A percentile compares a stretch with the other conserved stretches of the same genome.
Conservation (phyloP, 2,888 invertebrate genomes). For the Phalera bucephala region DNA sequence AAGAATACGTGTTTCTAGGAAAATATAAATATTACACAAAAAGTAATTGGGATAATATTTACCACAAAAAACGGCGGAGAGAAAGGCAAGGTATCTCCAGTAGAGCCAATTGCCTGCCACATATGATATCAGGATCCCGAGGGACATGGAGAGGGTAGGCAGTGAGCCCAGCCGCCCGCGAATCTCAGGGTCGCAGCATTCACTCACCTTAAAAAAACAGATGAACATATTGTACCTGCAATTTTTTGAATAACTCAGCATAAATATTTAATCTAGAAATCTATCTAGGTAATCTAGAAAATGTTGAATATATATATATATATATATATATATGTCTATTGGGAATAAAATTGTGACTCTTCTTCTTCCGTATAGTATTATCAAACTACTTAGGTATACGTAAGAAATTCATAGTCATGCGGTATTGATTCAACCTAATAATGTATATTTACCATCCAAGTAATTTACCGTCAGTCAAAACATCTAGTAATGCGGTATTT, state of each 20-base stretch:
- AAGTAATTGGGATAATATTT: conserved; percentile 19
- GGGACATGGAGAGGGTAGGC: conserved; percentile 85
- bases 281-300: not conserved
- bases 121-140: conserved; percentile 85
- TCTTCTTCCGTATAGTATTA: too few species aligned
- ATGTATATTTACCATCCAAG: too few species aligned
- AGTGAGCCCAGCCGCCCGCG: conserved; percentile 85
- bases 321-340: too few species aligned
- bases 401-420: too few species aligned
- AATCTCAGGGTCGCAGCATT: conserved; percentile 85
- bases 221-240: not conserved
- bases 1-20: too few species aligned
- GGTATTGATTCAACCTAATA: too few species aligned
- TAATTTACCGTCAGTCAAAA: too few species aligned
- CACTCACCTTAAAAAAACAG: conserved; percentile 73
- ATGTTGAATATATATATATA: too few species aligned
- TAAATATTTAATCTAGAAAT: not conserved
- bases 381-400: too few species aligned
- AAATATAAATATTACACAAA: not conserved
- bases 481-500: too few species aligned
- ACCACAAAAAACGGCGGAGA: conserved; percentile 77
- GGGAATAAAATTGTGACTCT: too few species aligned
- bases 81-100: conserved; percentile 83
- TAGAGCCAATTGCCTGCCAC: conserved; percentile 80
- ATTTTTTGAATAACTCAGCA: not conserved